Evolutionary conservation across 2,113 vertebrate species (phyloP), one percentile per base, ranked within the genome.

Genomic region (Lampris incognitus): DNA sequence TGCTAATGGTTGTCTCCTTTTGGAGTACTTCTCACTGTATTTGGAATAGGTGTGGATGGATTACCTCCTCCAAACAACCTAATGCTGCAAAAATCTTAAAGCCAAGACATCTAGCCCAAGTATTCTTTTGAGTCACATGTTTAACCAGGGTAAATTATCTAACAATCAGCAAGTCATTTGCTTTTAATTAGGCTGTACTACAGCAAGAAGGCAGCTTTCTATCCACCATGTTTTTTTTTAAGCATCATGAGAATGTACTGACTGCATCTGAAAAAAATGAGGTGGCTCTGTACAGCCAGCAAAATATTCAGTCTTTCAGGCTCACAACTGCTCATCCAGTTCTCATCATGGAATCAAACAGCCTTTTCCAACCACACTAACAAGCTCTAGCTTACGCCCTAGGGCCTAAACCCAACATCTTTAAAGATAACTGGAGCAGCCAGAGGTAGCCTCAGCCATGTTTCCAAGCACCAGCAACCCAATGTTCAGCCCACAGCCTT

Each of bases 401-500:
- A 65, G 67, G 85, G 77, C 82, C 68, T 55, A 77, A 59, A 77
- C 62, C 71, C 71, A 13, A 66, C 52, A 63, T 83, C 83, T 87
- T 70, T 64, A 78, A 24, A 78, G 81, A 70, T 54, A 81, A 87
- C 37, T 62, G 82, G 86, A 88, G 62, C 84, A 81, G 81, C 76
- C 78, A 69, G 72, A 79, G 74, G 85, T 70, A 84, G 72, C 74
- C 82, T 85, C 66, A 56, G 79, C 69, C 39, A 49, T 75, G 76
- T 90, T 91, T 88, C 89, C 90, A 83, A 88, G 85, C 82, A 83
- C 83, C 71, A 70, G 74, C 66, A 79, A 66, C 69, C 77, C 69
- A 82, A 65, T 69, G 69, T 68, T 66, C 72, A 70, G 62, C 83
- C 78, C 58, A 70, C 88, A 88, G 79, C 66, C 82, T 89, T 82